Conservation (phyloP, 2,888 invertebrate species). For the Thymelicus lineola region DNA sequence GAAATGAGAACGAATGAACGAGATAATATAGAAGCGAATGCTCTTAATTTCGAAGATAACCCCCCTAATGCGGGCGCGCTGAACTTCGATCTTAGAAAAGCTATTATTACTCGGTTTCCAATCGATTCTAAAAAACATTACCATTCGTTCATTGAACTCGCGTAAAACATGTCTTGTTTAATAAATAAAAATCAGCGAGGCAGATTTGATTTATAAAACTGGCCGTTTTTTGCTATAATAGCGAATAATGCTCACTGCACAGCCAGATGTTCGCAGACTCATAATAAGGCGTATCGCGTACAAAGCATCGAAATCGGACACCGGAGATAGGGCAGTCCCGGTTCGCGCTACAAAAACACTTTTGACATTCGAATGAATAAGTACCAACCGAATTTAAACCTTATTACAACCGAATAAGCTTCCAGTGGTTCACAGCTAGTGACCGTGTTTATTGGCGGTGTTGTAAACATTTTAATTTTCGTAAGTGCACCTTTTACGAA, state of each 20-base stretch:
- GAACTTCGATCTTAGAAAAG: slow-evolving; percentile 59
- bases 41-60: slow-evolving; percentile 78
- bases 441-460: slow-evolving; percentile 27
- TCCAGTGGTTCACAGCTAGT: neutral
- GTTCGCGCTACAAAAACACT: slow-evolving; percentile 66
- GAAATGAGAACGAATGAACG: slow-evolving; percentile 74
- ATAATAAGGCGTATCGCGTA: slow-evolving; percentile 84
- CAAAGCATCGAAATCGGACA: slow-evolving; percentile 84
- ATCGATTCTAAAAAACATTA: slow-evolving; percentile 18
- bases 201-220: slow-evolving; percentile 50
- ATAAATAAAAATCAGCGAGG: slow-evolving; percentile 44
- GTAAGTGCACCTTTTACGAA: slow-evolving; percentile 70
- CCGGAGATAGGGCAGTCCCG: slow-evolving; percentile 80
- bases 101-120: slow-evolving; percentile 37
- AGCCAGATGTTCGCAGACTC: slow-evolving; percentile 76
- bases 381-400: slow-evolving; percentile 52
- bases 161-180: slow-evolving; percentile 46
- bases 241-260: slow-evolving; percentile 71
- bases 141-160: slow-evolving; percentile 44
- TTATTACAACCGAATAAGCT: slow-evolving; percentile 48
- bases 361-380: slow-evolving; percentile 53
- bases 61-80: slow-evolving; percentile 66
- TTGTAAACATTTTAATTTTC: slow-evolving; percentile 75
- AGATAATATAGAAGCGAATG: slow-evolving; percentile 71
- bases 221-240: slow-evolving; percentile 67